Percentiles rank a stretch among this genome's conserved stretches.
Evolutionary conservation across 2,797 vertebrate species (phyloP).

Genomic region (Aselliscus stoliczkanus): DNA sequence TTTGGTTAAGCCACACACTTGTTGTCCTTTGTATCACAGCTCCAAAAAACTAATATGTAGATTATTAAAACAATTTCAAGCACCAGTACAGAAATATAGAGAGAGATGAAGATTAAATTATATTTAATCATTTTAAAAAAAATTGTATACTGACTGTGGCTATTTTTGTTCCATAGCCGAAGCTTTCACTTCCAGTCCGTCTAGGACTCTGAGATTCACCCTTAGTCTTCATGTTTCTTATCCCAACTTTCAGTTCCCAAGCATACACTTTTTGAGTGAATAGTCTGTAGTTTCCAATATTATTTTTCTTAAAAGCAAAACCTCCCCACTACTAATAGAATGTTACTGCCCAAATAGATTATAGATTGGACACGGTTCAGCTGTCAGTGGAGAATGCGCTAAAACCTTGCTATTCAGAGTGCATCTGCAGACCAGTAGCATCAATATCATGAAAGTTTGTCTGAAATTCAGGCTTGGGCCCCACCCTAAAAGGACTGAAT

Average conservation of each 20-base stretch:
- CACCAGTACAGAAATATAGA: background rate
- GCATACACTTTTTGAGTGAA: background rate
- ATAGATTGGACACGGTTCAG: background rate
- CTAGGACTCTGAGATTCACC: background rate
- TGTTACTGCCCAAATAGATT: background rate
- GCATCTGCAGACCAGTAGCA: background rate
- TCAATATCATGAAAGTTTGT: background rate
- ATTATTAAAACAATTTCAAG: background rate
- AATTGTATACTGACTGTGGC: background rate
- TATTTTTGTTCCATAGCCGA: background rate
- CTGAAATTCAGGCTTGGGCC: background rate
- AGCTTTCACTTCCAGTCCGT: background rate
- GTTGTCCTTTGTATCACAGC: background rate
- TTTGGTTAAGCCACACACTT: background rate
- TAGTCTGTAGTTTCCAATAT: background rate
- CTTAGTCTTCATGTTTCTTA: background rate
- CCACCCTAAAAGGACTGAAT: background rate
- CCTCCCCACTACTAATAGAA: background rate
- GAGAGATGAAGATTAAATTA: background rate
- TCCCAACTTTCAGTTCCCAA: background rate
- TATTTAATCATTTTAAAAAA: background rate
- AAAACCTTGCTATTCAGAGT: background rate
- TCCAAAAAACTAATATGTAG: background rate
- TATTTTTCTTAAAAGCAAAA: slow-evolving; percentile 23
- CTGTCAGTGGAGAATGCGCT: background rate